phyloP scores from a whole-genome alignment of 53 echinoderm and acorn worm species.

The Actinopyga echinites region DNA sequence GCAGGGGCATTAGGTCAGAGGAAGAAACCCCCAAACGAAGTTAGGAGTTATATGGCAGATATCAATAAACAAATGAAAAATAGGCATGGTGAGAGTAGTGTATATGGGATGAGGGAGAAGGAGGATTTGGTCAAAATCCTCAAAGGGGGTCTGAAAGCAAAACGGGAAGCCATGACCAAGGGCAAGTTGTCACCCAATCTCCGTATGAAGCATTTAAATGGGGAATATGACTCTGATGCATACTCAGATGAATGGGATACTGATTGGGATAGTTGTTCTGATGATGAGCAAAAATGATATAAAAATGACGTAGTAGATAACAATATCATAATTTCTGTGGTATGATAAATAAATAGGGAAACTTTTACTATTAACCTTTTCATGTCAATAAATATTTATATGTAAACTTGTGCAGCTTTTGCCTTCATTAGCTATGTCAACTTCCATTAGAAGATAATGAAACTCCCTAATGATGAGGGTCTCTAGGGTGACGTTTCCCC shows the following conservation, averaged over 20 bases:
- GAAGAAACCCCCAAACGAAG: neutral
- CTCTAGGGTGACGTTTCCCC: too few relatives aligned
- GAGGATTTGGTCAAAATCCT: neutral
- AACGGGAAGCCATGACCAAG: neutral
- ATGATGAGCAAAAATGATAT: neutral
- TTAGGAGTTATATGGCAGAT: slow-evolving; percentile 20
- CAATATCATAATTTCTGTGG: too few relatives aligned
- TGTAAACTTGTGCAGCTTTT: too few relatives aligned
- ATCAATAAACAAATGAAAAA: slow-evolving; percentile 37
- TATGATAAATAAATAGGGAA: too few relatives aligned
- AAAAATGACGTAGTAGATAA: neutral
- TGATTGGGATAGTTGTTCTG: slow-evolving; percentile 32
- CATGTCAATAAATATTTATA: too few relatives aligned
- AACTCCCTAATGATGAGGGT: too few relatives aligned
- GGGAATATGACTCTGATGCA: slow-evolving; percentile 5
- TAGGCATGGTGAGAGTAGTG: slow-evolving; percentile 19
- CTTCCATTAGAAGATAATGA: too few relatives aligned
- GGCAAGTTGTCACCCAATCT: neutral
- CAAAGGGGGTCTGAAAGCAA: neutral
- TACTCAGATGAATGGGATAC: slow-evolving; percentile 47
- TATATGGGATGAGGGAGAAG: neutral
- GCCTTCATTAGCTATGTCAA: too few relatives aligned
- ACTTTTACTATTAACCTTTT: too few relatives aligned
- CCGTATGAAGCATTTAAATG: neutral
- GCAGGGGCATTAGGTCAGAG: neutral